Evolutionary conservation across 1,140 invertebrate species (phyloP).

Genomic region (Ceratoteleas bidentatus): DNA sequence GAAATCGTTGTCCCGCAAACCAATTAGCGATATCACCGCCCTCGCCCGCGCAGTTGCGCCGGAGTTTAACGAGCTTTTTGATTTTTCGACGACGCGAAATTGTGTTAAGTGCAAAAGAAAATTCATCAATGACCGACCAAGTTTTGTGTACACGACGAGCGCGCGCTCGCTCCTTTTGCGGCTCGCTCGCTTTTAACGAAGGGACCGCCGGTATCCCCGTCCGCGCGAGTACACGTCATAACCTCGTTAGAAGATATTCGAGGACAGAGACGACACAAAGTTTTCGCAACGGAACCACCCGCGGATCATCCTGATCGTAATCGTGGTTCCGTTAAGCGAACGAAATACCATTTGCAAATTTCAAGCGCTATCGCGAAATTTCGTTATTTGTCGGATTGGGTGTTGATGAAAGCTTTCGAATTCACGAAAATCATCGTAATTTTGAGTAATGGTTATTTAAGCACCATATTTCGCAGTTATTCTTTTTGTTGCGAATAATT

Average conservation of each 20-base stretch:
- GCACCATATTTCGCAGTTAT: too few species aligned
- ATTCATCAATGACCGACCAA: constrained; percentile 41
- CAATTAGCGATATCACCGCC: constrained; percentile 38
- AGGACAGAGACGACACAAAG: constrained; percentile 1
- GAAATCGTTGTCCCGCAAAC: constrained; percentile 39
- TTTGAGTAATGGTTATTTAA: too few species aligned
- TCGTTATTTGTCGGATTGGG: too few species aligned
- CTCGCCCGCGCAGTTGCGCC: constrained; percentile 12
- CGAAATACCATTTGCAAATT: too few species aligned
- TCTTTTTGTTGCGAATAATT: too few species aligned
- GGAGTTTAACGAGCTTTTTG: constrained; percentile 47
- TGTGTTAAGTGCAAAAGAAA: constrained; percentile 52
- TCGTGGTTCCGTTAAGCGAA: too few species aligned
- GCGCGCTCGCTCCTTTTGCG: constrained; percentile 17
- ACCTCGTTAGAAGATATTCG: constrained; percentile 29
- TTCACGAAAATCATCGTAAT: too few species aligned
- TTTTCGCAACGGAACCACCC: too few species aligned
- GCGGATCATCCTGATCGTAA: too few species aligned
- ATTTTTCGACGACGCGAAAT: constrained; percentile 35
- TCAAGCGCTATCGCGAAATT: too few species aligned
- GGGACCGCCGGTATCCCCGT: constrained; percentile 12
- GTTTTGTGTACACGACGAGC: constrained; percentile 18
- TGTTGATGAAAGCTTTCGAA: too few species aligned
- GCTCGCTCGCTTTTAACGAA: constrained; percentile 26
- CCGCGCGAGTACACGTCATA: constrained; percentile 11